Conservation (phyloP, 2,113 vertebrate genomes). For the Passer montanus region DNA sequence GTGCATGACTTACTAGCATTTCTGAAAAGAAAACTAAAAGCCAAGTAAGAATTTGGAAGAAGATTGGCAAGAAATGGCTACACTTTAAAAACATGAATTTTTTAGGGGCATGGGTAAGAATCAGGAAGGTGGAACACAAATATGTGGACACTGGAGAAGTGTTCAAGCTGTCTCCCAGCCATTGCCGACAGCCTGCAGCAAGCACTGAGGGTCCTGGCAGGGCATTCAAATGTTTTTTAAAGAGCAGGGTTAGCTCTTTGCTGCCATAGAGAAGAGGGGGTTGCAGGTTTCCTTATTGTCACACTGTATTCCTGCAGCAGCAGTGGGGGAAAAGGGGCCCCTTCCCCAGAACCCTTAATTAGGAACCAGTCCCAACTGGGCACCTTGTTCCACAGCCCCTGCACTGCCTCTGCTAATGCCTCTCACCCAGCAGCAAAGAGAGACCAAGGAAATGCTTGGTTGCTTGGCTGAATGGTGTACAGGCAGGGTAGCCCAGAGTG, state of each 20-base stretch:
- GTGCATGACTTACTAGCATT: background rate
- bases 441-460: background rate
- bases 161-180: background rate
- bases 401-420: fast-evolving
- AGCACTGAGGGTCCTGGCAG: background rate
- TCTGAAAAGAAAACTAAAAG: background rate
- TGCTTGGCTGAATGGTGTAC: background rate
- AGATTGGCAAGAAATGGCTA: background rate
- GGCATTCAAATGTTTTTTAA: fast-evolving
- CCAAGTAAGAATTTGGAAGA: background rate
- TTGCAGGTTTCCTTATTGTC: background rate
- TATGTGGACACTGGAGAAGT: fast-evolving
- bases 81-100: background rate
- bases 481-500: background rate
- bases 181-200: fast-evolving
- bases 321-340: fast-evolving
- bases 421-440: background rate
- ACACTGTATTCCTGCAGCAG: background rate
- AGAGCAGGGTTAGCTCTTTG: background rate
- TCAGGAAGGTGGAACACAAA: background rate
- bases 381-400: fast-evolving
- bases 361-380: background rate
- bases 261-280: background rate
- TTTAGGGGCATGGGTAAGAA: background rate
- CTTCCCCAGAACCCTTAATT: background rate